These are phyloP conservation scores for Diplodus sargus DNA, from an alignment of 2,797 vertebrate species.

Conservation along the genomic window DNA sequence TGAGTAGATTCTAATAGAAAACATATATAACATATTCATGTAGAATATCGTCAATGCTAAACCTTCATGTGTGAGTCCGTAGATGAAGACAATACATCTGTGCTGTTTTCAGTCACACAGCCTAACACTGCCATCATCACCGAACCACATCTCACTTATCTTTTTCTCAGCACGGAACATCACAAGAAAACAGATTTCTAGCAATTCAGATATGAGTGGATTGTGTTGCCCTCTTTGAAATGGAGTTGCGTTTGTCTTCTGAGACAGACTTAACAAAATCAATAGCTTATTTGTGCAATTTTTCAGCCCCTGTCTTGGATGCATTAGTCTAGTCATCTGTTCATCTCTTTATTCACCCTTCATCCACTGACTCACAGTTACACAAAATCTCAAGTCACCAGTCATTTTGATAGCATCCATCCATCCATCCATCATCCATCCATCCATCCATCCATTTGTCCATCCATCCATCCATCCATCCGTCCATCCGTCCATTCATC, in stretches of 20 bases:
- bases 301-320: background rate
- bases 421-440: background rate
- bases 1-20: too few species aligned
- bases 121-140: background rate
- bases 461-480: background rate
- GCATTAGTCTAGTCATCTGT: constrained; percentile 6
- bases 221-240: background rate
- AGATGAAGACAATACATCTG: background rate
- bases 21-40: too few species aligned
- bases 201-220: background rate
- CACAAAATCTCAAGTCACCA: background rate
- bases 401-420: background rate
- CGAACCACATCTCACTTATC: background rate
- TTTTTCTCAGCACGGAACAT: constrained; percentile 2
- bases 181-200: background rate
- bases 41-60: background rate
- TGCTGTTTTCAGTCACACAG: background rate
- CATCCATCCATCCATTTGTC: too few species aligned
- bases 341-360: background rate
- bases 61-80: background rate
- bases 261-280: background rate
- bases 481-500: background rate
- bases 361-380: background rate
- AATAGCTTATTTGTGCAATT: constrained; percentile 6
- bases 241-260: background rate